Evolutionary conservation across 1,140 invertebrate genomes (phyloP), one percentile per base, ranked within the genome.

Genomic region (Leptinotarsa undecemlineata): DNA sequence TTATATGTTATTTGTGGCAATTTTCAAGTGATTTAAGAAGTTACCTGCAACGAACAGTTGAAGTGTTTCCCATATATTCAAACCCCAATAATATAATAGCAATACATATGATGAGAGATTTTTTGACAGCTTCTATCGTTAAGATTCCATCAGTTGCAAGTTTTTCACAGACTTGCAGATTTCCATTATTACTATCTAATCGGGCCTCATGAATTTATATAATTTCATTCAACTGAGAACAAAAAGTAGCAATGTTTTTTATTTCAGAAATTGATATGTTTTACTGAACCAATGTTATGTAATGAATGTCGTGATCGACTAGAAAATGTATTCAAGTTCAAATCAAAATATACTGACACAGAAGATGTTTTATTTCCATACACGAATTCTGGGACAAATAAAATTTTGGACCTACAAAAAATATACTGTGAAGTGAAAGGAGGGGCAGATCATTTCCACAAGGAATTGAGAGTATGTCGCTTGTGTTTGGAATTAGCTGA

Each of bases 341-440:
- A 57, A 57, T 57, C 51, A 19, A 57, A 17, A n/a, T 57, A 57
- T 19, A 57, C n/a, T 5, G 15, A 57, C n/a, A 57, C 51, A 19
- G 51, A 57, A 57, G 51, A 57, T 19, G 15, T 57, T 57, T 57
- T 57, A 57, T 57, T 57, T 57, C 51, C 51, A 17, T 57, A 57
- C n/a, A 57, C 6, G 15, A 57, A 57, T n/a, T 17, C 51, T 19
- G n/a, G 1, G 51, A 19, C 5, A 19, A 19, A 15, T n/a, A 17
- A 19, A 57, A 57, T 17, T 15, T 57, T 57, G n/a, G 14, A 57
- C 6, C 6, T 57, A 19, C 51, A 57, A 57, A 15, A 57, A 57
- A 57, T 57, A 57, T 57, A 17, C n/a, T 15, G 4, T 15, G n/a
- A 5, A 15, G 6, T 17, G 8, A 57, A 57, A 57, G 33, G n/a